These are phyloP conservation scores for Diaprepes abbreviatus DNA, from an alignment of 2,888 invertebrate genomes.

Conservation along the genomic window DNA sequence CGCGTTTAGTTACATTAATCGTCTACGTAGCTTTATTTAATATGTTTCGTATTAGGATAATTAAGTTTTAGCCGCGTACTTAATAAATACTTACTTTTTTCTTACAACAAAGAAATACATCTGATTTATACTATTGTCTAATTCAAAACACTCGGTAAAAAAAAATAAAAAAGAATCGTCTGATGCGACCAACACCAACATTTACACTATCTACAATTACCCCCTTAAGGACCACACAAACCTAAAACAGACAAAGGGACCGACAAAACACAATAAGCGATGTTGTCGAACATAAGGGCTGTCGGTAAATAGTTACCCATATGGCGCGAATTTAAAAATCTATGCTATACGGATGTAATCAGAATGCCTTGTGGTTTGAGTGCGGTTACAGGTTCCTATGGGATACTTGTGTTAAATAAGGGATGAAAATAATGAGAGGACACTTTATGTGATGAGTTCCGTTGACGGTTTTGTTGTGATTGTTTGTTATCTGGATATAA, in stretches of 20 bases:
- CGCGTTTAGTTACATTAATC: no score
- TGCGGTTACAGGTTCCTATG: conserved; percentile 41
- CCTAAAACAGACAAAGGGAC: conserved; percentile 36
- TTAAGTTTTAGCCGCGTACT: no score
- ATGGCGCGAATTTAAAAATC: conserved; percentile 54
- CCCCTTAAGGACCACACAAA: conserved; percentile 35
- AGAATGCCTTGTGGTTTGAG: conserved; percentile 36
- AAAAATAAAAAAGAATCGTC: not conserved
- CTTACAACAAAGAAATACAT: no score
- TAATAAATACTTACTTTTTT: no score
- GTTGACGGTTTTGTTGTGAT: conserved; percentile 23
- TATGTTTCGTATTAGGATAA: no score
- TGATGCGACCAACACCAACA: conserved; percentile 13
- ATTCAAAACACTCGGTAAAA: no score
- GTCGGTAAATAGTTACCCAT: conserved; percentile 51
- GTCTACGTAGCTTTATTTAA: no score
- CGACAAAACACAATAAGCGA: conserved; percentile 33
- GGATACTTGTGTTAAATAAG: conserved; percentile 42
- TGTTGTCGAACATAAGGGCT: conserved; percentile 45
- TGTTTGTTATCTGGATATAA: conserved; percentile 3
- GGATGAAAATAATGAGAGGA: conserved; percentile 36
- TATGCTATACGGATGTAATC: conserved; percentile 24
- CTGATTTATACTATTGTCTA: no score
- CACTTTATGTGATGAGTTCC: conserved; percentile 20
- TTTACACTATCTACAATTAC: conserved; percentile 30